Evolutionary conservation across 2,888 invertebrate genomes (phyloP).

Genomic region (Papilio demoleus): DNA sequence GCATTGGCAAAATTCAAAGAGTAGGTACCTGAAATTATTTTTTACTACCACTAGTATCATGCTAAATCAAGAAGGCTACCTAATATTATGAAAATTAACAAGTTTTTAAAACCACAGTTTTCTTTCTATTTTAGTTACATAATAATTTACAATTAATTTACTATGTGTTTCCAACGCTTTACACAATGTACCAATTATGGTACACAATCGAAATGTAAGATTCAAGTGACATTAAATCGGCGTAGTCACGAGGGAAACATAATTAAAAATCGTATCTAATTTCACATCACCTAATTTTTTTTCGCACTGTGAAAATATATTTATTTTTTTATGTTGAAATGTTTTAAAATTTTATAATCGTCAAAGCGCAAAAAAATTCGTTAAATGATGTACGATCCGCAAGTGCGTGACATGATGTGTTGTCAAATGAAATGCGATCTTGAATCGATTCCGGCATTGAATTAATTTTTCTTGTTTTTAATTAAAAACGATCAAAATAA

Average conservation of each 20-base stretch:
- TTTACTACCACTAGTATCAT: no score
- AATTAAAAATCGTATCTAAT: constrained; percentile 29
- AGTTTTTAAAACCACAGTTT: no score
- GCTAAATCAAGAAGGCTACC: no score
- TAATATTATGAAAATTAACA: no score
- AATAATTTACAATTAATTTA: constrained; percentile 30
- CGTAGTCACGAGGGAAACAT: constrained; percentile 29
- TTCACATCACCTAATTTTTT: constrained; percentile 23
- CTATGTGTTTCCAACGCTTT: constrained; percentile 28
- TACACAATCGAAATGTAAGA: constrained; percentile 38
- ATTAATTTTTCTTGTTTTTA: no score
- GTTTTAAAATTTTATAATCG: constrained; percentile 47
- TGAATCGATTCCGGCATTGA: constrained; percentile 10
- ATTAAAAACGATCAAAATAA: no score
- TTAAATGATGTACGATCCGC: constrained; percentile 35
- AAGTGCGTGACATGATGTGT: constrained; percentile 38
- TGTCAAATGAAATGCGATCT: constrained; percentile 18
- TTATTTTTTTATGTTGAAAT: constrained; percentile 35
- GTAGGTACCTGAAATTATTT: no score
- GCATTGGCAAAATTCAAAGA: no score
- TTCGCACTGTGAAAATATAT: constrained; percentile 27
- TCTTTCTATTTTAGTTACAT: constrained; percentile 30
- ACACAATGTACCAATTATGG: constrained; percentile 31
- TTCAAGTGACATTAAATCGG: constrained; percentile 29
- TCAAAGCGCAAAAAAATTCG: constrained; percentile 47